A percentile compares a stretch with the other conserved stretches of the same genome.
Evolutionary conservation across 1,140 invertebrate species (phyloP).

Genomic region (Chymomyza costata): DNA sequence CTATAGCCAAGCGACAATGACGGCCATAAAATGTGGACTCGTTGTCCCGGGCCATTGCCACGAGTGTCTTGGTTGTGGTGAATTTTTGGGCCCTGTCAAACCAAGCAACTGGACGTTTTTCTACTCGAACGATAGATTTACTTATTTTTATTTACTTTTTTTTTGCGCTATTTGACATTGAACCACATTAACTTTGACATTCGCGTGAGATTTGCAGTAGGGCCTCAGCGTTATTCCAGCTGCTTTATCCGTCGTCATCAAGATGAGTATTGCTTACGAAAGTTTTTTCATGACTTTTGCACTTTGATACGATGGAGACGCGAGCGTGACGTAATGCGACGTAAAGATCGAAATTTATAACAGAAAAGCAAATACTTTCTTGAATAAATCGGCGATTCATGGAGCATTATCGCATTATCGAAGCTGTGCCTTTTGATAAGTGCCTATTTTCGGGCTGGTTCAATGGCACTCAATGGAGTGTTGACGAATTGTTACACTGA

Average conservation of each 20-base stretch:
- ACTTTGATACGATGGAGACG: no score
- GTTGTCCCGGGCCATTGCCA: conserved; percentile 16
- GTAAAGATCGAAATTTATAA: conserved; percentile 64
- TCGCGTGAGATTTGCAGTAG: no score
- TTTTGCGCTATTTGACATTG: conserved; percentile 46
- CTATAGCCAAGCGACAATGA: conserved; percentile 60
- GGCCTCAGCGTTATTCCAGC: no score
- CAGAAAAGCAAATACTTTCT: conserved; percentile 18
- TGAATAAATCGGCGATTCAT: conserved; percentile 44
- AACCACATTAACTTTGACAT: conserved; percentile 62
- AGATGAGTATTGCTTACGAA: no score
- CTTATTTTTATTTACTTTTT: conserved; percentile 12
- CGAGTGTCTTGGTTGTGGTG: background rate
- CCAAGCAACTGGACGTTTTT: conserved; percentile 17
- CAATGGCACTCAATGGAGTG: conserved; percentile 31
- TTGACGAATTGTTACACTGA: conserved; percentile 15
- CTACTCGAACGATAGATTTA: background rate
- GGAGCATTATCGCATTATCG: conserved; percentile 53
- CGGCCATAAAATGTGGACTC: conserved; percentile 57
- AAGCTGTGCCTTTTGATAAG: conserved; percentile 40
- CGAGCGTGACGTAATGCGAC: no score
- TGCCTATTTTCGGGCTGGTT: conserved; percentile 14
- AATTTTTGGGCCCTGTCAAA: conserved; percentile 31
- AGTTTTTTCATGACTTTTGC: conserved; percentile 67
- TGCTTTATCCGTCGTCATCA: no score